Percentiles rank a stretch among this genome's conserved stretches.
phyloP scores from a whole-genome alignment of 2,113 vertebrate species.

The Tragulus kanchil region DNA sequence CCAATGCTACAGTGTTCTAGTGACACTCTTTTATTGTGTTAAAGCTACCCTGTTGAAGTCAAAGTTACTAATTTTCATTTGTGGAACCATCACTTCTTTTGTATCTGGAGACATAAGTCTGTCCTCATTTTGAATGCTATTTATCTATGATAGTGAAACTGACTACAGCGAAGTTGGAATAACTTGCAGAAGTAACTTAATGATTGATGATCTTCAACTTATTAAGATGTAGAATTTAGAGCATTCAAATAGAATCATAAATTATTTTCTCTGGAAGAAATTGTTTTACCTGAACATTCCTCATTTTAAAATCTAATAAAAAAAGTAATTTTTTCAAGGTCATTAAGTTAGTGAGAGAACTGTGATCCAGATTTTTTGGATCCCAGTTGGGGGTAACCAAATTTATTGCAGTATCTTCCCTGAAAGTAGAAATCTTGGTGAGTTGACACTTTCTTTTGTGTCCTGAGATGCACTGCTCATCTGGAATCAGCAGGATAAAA shows the following conservation, averaged over 20 bases:
- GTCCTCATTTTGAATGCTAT: not conserved
- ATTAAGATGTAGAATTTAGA: not conserved
- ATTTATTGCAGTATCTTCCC: not conserved
- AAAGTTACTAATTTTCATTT: not conserved
- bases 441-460: not conserved
- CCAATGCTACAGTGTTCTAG: not conserved
- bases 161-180: not conserved
- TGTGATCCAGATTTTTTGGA: not conserved
- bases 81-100: not conserved
- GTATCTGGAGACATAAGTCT: not conserved
- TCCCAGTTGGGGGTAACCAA: not conserved
- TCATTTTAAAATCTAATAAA: not conserved
- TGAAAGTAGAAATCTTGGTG: not conserved
- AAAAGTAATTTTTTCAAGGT: not conserved
- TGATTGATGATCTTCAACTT: not conserved
- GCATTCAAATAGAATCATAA: not conserved
- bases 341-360: not conserved
- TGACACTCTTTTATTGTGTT: not conserved
- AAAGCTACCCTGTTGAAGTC: not conserved
- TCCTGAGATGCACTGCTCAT: not conserved
- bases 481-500: slow-evolving; percentile 48
- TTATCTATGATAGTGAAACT: not conserved
- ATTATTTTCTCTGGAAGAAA: not conserved
- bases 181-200: not conserved
- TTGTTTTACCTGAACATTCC: not conserved